Evolutionary conservation across 2,888 invertebrate species (phyloP).

Genomic region (Ochlodes sylvanus): DNA sequence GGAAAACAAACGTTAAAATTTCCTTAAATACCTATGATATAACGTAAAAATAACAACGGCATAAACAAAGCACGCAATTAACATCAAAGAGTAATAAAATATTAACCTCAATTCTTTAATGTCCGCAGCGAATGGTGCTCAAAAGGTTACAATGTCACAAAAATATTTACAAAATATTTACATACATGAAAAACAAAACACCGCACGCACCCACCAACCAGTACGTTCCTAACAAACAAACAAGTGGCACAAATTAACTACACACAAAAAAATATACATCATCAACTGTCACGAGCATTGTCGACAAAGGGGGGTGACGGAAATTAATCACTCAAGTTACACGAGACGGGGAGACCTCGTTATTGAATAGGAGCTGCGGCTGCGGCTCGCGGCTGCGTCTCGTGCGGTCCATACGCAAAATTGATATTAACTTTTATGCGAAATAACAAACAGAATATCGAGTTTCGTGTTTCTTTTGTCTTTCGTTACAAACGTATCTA

Average conservation of each 20-base stretch:
- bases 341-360: slow-evolving; percentile 2
- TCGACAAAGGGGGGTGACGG: slow-evolving; percentile 22
- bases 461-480: too few relatives aligned
- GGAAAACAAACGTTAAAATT: too few relatives aligned
- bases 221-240: slow-evolving; percentile 5
- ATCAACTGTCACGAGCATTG: slow-evolving; percentile 31
- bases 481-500: too few relatives aligned
- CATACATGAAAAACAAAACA: slow-evolving; percentile 4
- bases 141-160: neutral
- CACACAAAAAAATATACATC: slow-evolving; percentile 28
- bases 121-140: neutral
- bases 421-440: neutral
- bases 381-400: slow-evolving; percentile 5
- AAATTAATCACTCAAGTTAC: slow-evolving; percentile 29
- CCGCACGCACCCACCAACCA: neutral
- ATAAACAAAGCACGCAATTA: neutral
- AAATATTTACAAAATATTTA: slow-evolving; percentile 21
- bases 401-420: neutral
- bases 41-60: neutral
- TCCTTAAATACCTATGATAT: too few relatives aligned
- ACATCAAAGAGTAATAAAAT: slow-evolving; percentile 3
- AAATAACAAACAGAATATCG: too few relatives aligned
- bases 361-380: neutral
- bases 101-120: slow-evolving; percentile 1
- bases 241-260: slow-evolving; percentile 23